These are phyloP conservation scores for Gobionotothen gibberifrons DNA, from an alignment of 2,797 vertebrate genomes.

Conservation along the genomic window DNA sequence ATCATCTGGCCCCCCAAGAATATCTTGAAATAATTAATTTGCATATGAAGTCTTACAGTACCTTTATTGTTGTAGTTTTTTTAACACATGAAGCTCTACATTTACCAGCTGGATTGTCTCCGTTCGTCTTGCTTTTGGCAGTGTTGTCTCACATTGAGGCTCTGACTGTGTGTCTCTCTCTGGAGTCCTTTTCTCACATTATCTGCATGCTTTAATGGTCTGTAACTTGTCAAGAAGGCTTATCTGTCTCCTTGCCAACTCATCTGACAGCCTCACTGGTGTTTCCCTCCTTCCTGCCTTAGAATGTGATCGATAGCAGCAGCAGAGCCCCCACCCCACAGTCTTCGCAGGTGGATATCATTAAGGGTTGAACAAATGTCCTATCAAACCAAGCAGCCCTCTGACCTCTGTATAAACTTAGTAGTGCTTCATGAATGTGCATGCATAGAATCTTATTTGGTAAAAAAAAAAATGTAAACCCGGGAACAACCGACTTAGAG, in stretches of 20 bases:
- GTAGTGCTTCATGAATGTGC: constrained; percentile 9
- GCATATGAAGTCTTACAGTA: constrained; percentile 40
- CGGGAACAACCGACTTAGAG: not conserved
- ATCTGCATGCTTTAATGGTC: constrained; percentile 80
- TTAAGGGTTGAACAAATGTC: constrained; percentile 71
- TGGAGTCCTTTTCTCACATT: constrained; percentile 69
- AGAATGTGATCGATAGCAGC: constrained; percentile 79
- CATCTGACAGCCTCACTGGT: constrained; percentile 68
- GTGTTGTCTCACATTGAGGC: constrained; percentile 36
- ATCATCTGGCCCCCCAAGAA: constrained; percentile 22
- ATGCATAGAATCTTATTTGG: not conserved
- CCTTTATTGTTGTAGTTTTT: constrained; percentile 3
- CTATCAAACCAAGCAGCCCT: constrained; percentile 45
- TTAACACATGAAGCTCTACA: constrained; percentile 44
- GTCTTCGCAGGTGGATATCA: constrained; percentile 80
- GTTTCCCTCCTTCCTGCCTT: constrained; percentile 40
- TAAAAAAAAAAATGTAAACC: too few relatives aligned
- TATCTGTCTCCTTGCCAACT: constrained; percentile 75
- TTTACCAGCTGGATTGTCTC: constrained; percentile 61
- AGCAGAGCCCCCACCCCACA: constrained; percentile 42
- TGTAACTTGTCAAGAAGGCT: constrained; percentile 75
- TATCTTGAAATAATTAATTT: constrained; percentile 35
- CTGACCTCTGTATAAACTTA: constrained; percentile 54
- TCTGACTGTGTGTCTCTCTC: constrained; percentile 23
- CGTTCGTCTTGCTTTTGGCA: constrained; percentile 38